These are phyloP conservation scores for Pseudanteris insignis DNA, from an alignment of 2,888 invertebrate genomes.

Conservation along the genomic window DNA sequence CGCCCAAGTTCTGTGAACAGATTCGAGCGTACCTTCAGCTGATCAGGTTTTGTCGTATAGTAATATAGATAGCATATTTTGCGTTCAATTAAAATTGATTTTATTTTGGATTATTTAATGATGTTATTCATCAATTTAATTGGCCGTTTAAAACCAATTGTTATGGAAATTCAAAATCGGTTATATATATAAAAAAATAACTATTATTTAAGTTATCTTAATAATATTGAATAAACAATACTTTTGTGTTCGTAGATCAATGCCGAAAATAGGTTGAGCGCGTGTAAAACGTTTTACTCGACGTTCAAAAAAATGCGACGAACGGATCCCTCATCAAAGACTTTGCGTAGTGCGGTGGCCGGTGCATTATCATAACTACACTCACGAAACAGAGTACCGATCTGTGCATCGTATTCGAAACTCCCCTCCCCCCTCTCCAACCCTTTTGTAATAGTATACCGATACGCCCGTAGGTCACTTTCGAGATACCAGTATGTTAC, in stretches of 20 bases:
- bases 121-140: too few species aligned
- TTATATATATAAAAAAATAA: too few species aligned
- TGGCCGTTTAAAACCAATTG: too few species aligned
- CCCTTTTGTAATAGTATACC: slow-evolving; percentile 48
- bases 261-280: slow-evolving; percentile 38
- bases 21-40: too few species aligned
- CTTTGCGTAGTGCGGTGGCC: slow-evolving; percentile 65
- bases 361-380: slow-evolving; percentile 66
- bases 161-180: too few species aligned
- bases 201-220: too few species aligned
- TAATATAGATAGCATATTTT: too few species aligned
- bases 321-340: slow-evolving; percentile 48
- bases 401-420: slow-evolving; percentile 53
- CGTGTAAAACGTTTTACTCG: slow-evolving; percentile 43
- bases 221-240: too few species aligned
- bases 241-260: slow-evolving; percentile 22
- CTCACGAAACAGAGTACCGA: slow-evolving; percentile 58
- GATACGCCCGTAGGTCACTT: slow-evolving; percentile 44
- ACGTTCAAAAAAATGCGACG: slow-evolving; percentile 37
- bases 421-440: slow-evolving; percentile 53
- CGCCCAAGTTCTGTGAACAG: slow-evolving; percentile 51
- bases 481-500: slow-evolving; percentile 35
- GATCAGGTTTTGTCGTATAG: too few species aligned
- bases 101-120: too few species aligned
- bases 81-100: too few species aligned